These are phyloP conservation scores for Pseudobourletiella spinata DNA, from an alignment of 1,140 invertebrate species.

Conservation along the genomic window DNA sequence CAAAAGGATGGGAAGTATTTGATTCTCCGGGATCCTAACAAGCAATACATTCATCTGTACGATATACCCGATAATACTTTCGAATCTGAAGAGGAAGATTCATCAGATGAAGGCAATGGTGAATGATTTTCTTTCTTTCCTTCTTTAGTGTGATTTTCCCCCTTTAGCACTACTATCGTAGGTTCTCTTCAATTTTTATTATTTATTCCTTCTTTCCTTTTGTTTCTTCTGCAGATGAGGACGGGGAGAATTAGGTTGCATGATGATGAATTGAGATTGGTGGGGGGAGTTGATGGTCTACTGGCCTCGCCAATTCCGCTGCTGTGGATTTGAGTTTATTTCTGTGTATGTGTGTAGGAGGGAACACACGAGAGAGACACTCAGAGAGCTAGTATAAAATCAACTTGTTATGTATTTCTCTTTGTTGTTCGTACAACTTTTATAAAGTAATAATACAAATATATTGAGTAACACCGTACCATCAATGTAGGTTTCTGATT, in stretches of 20 bases:
- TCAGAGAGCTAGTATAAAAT: no score
- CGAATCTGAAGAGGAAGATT: slow-evolving; percentile 91
- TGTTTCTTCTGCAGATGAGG: slow-evolving; percentile 15
- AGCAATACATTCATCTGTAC: slow-evolving; percentile 91
- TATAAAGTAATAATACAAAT: no score
- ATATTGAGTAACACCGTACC: no score
- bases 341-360: no score
- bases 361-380: no score
- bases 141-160: background rate
- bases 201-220: background rate
- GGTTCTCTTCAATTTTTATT: background rate
- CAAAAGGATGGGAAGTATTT: slow-evolving; percentile 94
- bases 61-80: slow-evolving; percentile 98
- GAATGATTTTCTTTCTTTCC: background rate
- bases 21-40: slow-evolving; percentile 99
- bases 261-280: no score
- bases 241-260: background rate
- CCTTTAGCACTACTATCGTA: background rate
- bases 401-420: no score
- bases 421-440: no score
- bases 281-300: no score
- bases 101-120: slow-evolving; percentile 65
- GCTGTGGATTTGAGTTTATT: no score
- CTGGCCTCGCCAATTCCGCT: no score
- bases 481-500: no score